Evolutionary conservation across 2,797 vertebrate species (phyloP).

Genomic region (Periparus ater): DNA sequence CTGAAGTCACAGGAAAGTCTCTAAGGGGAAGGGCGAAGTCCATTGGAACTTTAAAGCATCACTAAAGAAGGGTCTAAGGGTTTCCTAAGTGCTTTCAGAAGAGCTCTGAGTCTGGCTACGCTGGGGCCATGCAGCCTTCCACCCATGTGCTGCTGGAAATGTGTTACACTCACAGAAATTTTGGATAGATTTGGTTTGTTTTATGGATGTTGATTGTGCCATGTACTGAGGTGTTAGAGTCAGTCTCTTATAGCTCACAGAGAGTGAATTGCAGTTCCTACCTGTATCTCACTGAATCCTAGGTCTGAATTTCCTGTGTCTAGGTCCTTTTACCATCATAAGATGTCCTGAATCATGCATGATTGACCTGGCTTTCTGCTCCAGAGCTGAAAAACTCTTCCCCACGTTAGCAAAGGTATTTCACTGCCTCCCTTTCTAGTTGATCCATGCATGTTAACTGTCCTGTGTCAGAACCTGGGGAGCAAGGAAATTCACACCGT

Average conservation of each 20-base stretch:
- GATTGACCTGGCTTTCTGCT: not conserved
- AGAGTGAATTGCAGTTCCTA: not conserved
- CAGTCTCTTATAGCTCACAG: fast-evolving
- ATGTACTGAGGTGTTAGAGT: not conserved
- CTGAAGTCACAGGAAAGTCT: not conserved
- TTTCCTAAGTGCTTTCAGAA: not conserved
- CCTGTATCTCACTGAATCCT: not conserved
- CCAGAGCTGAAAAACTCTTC: not conserved
- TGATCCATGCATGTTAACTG: not conserved
- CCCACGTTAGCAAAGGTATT: not conserved
- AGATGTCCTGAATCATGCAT: not conserved
- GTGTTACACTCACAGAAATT: fast-evolving
- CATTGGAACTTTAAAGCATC: fast-evolving
- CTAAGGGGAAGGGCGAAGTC: not conserved
- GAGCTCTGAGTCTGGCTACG: fast-evolving
- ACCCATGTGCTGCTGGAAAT: not conserved
- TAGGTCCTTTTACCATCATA: not conserved
- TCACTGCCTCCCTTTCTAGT: not conserved
- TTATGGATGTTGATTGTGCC: not conserved
- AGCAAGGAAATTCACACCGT: not conserved
- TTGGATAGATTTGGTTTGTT: not conserved
- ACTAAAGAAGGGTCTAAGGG: not conserved
- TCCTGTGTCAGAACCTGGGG: fast-evolving
- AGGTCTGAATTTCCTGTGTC: not conserved
- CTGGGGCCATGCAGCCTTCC: not conserved